Percentiles rank a stretch among this genome's conserved stretches.
phyloP scores from a whole-genome alignment of 2,888 invertebrate species.

The Entomobrya proxima region DNA sequence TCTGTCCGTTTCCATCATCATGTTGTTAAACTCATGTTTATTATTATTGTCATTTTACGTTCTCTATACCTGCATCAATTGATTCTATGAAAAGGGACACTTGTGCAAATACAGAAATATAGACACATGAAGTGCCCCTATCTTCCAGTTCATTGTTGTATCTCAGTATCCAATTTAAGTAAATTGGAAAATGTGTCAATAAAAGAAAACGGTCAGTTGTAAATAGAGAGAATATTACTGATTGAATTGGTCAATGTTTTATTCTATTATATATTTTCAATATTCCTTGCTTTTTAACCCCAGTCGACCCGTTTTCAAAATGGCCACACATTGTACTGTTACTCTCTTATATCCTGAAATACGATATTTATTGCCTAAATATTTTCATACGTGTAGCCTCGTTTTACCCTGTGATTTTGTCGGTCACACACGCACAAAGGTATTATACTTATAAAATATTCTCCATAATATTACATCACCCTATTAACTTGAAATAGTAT shows the following conservation, averaged over 20 bases:
- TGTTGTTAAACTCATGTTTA: no score
- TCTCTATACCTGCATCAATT: no score
- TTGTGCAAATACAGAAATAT: no score
- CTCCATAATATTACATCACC: no score
- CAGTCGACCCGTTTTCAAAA: not conserved
- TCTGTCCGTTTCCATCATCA: no score
- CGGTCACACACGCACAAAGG: not conserved
- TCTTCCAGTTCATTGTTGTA: no score
- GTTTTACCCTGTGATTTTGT: not conserved
- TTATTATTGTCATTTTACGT: no score
- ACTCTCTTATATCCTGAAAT: not conserved
- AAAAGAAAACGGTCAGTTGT: conserved; percentile 23
- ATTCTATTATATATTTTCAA: not conserved
- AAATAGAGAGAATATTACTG: conserved; percentile 40
- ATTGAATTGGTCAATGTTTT: conserved; percentile 10
- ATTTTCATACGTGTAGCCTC: no score
- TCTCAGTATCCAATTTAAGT: conserved; percentile 20
- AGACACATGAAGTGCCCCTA: no score
- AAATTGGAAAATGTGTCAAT: conserved; percentile 35
- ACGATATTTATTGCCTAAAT: not conserved
- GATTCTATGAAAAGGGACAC: no score
- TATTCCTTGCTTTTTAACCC: conserved; percentile 6
- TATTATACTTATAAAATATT: no score
- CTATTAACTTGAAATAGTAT: no score
- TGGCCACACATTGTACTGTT: not conserved